Percentiles rank a stretch among this genome's conserved stretches.
These are phyloP conservation scores for Empidonax alnorum DNA, from an alignment of 2,113 vertebrate genomes.

Conservation along the genomic window DNA sequence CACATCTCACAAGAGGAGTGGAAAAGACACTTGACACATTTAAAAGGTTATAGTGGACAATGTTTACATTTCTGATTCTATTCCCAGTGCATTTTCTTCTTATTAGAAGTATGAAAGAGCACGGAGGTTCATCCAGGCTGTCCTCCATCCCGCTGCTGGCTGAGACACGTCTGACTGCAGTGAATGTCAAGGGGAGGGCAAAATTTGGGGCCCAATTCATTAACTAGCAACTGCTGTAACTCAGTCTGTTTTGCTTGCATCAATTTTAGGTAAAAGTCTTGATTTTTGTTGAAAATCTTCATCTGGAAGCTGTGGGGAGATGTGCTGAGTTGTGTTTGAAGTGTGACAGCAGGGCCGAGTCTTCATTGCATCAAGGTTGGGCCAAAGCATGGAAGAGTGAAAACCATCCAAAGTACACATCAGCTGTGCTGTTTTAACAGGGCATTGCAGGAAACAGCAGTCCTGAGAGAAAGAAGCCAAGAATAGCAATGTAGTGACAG, in stretches of 20 bases:
- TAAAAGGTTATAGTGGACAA: neutral
- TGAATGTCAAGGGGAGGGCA: neutral
- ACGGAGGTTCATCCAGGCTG: neutral
- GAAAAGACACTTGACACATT: neutral
- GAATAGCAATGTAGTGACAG: neutral
- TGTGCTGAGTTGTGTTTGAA: accelerated
- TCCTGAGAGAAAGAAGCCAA: neutral
- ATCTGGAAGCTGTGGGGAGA: neutral
- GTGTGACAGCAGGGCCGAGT: accelerated
- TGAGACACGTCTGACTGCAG: neutral
- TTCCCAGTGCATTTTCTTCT: neutral
- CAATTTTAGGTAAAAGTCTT: neutral
- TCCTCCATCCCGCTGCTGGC: neutral
- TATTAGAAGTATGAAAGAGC: neutral
- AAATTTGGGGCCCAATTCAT: neutral
- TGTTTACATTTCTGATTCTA: neutral
- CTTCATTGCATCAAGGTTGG: neutral
- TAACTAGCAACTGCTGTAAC: neutral
- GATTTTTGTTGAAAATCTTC: neutral
- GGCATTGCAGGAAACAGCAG: neutral
- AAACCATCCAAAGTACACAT: neutral
- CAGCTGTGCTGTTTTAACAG: neutral
- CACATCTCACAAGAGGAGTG: neutral
- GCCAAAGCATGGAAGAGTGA: neutral
- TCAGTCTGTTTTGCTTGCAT: neutral